Evolutionary conservation across 2,797 vertebrate species (phyloP).

Genomic region (Poecile montanus): DNA sequence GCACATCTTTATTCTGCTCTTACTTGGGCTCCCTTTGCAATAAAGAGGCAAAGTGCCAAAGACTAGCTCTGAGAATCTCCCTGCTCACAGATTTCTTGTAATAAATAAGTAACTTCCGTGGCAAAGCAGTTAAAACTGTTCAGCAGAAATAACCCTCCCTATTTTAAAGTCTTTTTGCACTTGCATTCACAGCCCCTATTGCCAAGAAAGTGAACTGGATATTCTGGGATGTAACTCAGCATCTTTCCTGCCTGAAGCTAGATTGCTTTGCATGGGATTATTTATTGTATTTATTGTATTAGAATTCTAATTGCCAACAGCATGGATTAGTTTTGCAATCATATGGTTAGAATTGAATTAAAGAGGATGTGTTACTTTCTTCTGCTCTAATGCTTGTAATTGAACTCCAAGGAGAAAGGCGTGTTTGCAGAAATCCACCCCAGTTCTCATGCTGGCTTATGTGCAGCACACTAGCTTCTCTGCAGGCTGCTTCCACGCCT

Average conservation of each 20-base stretch:
- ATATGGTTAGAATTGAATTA: constrained; percentile 36
- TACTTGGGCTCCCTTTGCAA: background rate
- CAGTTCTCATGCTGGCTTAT: background rate
- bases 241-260: constrained; percentile 47
- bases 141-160: background rate
- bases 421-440: constrained; percentile 14
- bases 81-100: background rate
- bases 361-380: constrained; percentile 6
- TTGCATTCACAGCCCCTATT: background rate
- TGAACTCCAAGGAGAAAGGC: background rate
- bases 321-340: constrained; percentile 27
- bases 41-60: background rate
- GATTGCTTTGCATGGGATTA: constrained; percentile 52
- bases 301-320: constrained; percentile 41
- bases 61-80: background rate
- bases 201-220: background rate
- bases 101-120: background rate
- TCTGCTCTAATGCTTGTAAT: constrained; percentile 5
- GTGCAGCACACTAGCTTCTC: background rate
- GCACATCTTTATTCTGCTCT: background rate
- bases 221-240: background rate
- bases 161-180: background rate
- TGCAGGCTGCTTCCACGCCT: background rate
- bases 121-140: background rate
- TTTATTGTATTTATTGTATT: constrained; percentile 31